phyloP scores from a whole-genome alignment of 2,113 vertebrate species.

The Epinephelus cyanopodus region DNA sequence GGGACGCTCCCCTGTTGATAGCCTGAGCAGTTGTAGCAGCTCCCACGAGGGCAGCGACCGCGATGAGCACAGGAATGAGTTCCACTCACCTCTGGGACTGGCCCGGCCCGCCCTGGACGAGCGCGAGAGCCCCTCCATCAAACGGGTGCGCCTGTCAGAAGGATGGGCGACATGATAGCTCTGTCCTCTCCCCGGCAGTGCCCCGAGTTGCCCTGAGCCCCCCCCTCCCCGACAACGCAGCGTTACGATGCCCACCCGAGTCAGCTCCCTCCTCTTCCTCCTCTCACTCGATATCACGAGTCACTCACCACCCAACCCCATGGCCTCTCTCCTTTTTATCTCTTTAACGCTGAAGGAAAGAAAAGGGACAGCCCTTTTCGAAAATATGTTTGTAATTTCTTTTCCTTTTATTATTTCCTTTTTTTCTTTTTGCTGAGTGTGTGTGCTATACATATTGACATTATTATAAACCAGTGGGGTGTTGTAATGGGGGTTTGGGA shows the following conservation, averaged over 20 bases:
- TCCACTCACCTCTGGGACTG: constrained; percentile 99
- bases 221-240: constrained; percentile 44
- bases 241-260: constrained; percentile 50
- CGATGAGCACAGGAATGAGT: constrained; percentile 97
- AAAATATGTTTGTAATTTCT: constrained; percentile 75
- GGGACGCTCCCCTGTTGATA: constrained; percentile 97
- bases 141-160: constrained; percentile 98
- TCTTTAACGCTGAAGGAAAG: constrained; percentile 73
- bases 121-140: constrained; percentile 98
- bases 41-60: constrained; percentile 98
- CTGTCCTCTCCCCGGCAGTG: constrained; percentile 50
- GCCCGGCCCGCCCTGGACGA: constrained; percentile 94
- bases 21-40: constrained; percentile 99
- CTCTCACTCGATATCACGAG: constrained; percentile 61
- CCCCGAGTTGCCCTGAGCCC: constrained; percentile 64
- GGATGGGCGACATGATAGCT: constrained; percentile 98
- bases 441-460: constrained; percentile 95
- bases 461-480: constrained; percentile 82
- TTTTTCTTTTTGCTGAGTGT: constrained; percentile 85
- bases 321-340: constrained; percentile 67
- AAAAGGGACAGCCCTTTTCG: constrained; percentile 75
- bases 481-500: constrained; percentile 70
- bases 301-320: constrained; percentile 62
- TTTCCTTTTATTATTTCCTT: constrained; percentile 56
- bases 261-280: constrained; percentile 64